phyloP scores from a whole-genome alignment of 2,888 invertebrate species.

The Amiota minor region DNA sequence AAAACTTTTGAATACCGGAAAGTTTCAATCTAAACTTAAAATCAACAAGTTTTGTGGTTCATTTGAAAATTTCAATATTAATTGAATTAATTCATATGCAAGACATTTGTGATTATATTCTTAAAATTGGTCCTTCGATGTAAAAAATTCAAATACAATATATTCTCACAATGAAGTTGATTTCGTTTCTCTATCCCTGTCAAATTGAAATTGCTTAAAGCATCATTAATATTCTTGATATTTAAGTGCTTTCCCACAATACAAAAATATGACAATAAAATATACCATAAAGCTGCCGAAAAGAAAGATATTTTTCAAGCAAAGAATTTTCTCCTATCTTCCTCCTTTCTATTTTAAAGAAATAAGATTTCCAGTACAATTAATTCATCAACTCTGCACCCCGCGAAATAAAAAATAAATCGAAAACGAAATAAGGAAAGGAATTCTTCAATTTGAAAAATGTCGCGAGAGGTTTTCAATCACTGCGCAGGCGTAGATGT shows the following conservation, averaged over 20 bases:
- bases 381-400: not conserved
- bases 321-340: not conserved
- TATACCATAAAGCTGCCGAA: not conserved
- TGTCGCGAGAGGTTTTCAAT: slow-evolving; percentile 17
- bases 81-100: too few species aligned
- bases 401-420: not conserved
- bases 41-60: too few species aligned
- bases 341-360: not conserved
- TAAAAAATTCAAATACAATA: too few species aligned
- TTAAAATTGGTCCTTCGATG: too few species aligned
- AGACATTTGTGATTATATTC: too few species aligned
- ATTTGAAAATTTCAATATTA: too few species aligned
- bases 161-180: too few species aligned
- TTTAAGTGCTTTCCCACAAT: slow-evolving; percentile 52
- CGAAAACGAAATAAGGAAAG: slow-evolving; percentile 30
- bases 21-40: too few species aligned
- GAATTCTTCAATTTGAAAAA: slow-evolving; percentile 28
- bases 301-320: not conserved
- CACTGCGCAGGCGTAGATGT: slow-evolving; percentile 34
- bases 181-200: too few species aligned
- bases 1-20: too few species aligned
- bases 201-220: not conserved
- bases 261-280: slow-evolving; percentile 42
- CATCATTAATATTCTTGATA: not conserved
- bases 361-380: slow-evolving; percentile 14